Evolutionary conservation across 2,888 invertebrate genomes (phyloP).

Genomic region (Nephrotoma flavescens): DNA sequence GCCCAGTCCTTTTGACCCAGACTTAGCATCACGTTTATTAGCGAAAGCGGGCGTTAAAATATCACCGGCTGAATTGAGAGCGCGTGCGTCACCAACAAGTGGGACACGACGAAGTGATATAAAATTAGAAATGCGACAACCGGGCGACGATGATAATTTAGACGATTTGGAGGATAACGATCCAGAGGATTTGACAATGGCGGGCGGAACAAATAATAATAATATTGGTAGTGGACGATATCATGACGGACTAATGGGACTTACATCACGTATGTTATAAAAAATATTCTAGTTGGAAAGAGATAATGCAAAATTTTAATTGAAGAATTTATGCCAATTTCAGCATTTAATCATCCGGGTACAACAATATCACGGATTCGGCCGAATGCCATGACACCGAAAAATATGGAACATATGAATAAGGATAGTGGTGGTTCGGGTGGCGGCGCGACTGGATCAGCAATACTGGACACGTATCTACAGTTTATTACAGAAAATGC

Average conservation of each 20-base stretch:
- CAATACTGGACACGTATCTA: constrained; percentile 72
- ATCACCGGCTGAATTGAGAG: constrained; percentile 66
- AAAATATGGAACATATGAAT: constrained; percentile 44
- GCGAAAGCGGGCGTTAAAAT: constrained; percentile 83
- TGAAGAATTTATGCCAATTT: constrained; percentile 6
- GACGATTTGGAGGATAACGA: constrained; percentile 40
- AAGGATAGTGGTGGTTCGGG: constrained; percentile 38
- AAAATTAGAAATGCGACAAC: constrained; percentile 60
- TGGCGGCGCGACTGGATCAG: constrained; percentile 50
- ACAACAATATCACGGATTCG: constrained; percentile 50
- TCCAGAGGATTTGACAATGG: constrained; percentile 67
- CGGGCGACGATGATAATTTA: constrained; percentile 50
- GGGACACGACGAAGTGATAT: constrained; percentile 64
- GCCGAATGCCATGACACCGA: constrained; percentile 47
- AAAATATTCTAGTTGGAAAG: not conserved
- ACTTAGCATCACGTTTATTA: constrained; percentile 68
- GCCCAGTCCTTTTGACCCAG: constrained; percentile 85
- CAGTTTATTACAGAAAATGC: constrained; percentile 79
- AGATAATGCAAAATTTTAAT: not conserved
- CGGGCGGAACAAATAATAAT: constrained; percentile 29
- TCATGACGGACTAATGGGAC: constrained; percentile 25
- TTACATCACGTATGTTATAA: constrained; percentile 2
- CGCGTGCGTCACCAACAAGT: constrained; percentile 67
- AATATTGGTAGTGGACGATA: constrained; percentile 26
- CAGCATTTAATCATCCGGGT: constrained; percentile 37